Conservation (phyloP, 2,797 vertebrate species). For the Pseudochirops cupreus region DNA sequence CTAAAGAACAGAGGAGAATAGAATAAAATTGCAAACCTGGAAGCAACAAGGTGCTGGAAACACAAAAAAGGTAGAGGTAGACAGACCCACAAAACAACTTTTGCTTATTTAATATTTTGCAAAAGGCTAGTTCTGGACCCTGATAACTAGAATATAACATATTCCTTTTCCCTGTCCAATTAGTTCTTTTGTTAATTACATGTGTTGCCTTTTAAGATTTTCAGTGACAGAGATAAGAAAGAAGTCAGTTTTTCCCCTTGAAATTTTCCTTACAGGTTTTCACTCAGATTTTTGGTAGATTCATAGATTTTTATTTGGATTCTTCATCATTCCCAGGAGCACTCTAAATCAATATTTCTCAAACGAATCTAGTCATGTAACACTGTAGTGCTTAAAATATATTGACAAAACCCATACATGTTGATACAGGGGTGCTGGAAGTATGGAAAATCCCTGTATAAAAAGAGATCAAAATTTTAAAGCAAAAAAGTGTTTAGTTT, state of each 20-base stretch:
- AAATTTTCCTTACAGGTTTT: constrained; percentile 28
- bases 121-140: not conserved
- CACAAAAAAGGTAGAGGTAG: not conserved
- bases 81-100: not conserved
- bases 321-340: constrained; percentile 16
- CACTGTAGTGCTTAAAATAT: not conserved
- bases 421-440: not conserved
- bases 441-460: not conserved
- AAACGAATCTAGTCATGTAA: not conserved
- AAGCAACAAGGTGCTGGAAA: not conserved
- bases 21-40: not conserved
- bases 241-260: not conserved
- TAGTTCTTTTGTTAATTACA: not conserved
- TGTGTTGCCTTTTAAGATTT: not conserved
- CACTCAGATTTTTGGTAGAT: not conserved
- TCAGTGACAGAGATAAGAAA: not conserved
- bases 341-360: not conserved
- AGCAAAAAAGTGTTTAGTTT: not conserved
- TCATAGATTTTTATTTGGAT: not conserved
- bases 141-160: not conserved
- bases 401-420: not conserved
- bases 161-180: not conserved
- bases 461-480: not conserved
- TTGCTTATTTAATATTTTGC: not conserved
- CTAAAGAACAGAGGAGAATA: not conserved